phyloP scores from a whole-genome alignment of 2,113 vertebrate genomes.

The Pseudois nayaur region DNA sequence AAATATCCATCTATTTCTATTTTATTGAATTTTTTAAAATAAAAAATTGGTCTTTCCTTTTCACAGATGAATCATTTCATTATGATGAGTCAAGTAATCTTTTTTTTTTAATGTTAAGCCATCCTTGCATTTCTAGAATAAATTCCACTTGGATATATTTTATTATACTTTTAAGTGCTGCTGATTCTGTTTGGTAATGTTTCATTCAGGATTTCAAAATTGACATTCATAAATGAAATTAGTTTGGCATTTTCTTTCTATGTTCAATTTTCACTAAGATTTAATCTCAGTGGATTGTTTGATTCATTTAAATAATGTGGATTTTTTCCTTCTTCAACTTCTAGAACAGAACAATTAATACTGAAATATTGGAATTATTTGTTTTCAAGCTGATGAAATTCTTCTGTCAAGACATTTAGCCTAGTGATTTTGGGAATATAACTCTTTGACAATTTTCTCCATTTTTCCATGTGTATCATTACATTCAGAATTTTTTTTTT shows the following conservation, averaged over 20 bases:
- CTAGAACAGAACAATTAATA: neutral
- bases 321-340: neutral
- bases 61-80: neutral
- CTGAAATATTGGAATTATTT: neutral
- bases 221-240: neutral
- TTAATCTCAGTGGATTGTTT: neutral
- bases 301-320: neutral
- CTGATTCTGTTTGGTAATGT: slow-evolving; percentile 1
- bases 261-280: neutral
- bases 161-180: neutral
- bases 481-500: neutral
- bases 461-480: neutral
- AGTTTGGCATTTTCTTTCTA: neutral
- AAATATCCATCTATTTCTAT: neutral
- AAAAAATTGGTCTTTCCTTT: neutral
- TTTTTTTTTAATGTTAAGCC: slow-evolving; percentile 26
- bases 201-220: slow-evolving; percentile 37
- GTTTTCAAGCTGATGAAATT: neutral
- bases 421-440: neutral
- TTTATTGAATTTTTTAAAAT: neutral
- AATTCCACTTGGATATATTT: neutral
- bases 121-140: slow-evolving; percentile 38
- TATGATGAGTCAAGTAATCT: neutral
- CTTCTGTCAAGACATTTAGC: neutral
- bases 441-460: neutral